These are phyloP conservation scores for Prionailurus viverrinus DNA, from an alignment of 2,113 vertebrate genomes.

Conservation along the genomic window DNA sequence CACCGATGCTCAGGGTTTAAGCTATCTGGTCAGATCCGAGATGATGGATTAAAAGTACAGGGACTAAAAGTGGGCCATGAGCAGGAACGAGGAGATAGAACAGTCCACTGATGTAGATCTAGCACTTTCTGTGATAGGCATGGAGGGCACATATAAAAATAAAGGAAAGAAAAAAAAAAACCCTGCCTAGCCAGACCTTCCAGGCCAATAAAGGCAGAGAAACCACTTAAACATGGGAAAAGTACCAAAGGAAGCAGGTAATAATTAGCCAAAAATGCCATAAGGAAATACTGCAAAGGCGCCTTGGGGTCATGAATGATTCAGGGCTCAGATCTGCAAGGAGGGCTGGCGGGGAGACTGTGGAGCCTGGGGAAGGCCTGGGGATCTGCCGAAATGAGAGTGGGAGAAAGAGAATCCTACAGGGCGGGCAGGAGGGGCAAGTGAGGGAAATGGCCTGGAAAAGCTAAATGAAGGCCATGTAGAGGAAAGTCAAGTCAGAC, in stretches of 20 bases:
- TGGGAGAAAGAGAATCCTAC: not conserved
- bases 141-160: not conserved
- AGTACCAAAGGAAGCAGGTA: not conserved
- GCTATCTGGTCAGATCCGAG: not conserved
- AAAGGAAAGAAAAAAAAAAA: not conserved
- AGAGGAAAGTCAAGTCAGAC: not conserved
- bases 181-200: not conserved
- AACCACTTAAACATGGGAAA: not conserved
- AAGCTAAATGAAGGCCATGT: not conserved
- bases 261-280: not conserved
- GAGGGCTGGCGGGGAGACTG: not conserved
- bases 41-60: not conserved
- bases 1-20: not conserved
- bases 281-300: slow-evolving; percentile 23
- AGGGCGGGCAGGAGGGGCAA: not conserved
- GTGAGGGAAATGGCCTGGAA: not conserved
- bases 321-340: not conserved
- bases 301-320: not conserved
- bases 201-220: not conserved
- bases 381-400: not conserved
- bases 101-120: not conserved
- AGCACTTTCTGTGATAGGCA: not conserved
- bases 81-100: not conserved
- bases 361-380: not conserved
- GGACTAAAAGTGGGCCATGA: not conserved